Conservation (phyloP, 2,113 vertebrate genomes). For the Hyperopisus bebe region DNA sequence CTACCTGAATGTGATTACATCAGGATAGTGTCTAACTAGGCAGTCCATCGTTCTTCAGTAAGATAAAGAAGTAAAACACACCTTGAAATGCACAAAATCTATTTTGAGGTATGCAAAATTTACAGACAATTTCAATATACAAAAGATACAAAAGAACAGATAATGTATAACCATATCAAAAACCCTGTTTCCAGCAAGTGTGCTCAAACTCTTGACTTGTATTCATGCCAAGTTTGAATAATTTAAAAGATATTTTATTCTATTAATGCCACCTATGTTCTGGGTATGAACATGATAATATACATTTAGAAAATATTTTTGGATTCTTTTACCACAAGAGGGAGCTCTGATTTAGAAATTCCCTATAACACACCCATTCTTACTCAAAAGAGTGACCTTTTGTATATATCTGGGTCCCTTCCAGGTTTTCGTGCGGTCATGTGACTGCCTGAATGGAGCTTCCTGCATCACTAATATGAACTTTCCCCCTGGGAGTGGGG, state of each 20-base stretch:
- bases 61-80: neutral
- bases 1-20: neutral
- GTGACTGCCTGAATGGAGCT: constrained; percentile 74
- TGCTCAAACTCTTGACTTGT: neutral
- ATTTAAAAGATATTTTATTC: neutral
- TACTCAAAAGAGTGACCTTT: neutral
- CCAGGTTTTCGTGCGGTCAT: constrained; percentile 71
- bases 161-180: neutral
- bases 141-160: neutral
- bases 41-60: neutral
- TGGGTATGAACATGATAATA: neutral
- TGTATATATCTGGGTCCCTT: constrained; percentile 25
- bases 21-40: neutral
- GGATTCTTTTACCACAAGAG: constrained; percentile 40
- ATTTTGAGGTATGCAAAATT: neutral
- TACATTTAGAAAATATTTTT: neutral
- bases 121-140: neutral
- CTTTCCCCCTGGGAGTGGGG: constrained; percentile 62
- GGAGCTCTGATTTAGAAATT: constrained; percentile 24
- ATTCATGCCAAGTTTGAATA: neutral
- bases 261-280: neutral
- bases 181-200: neutral
- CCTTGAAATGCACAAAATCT: neutral
- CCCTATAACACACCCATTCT: neutral
- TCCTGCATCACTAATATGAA: constrained; percentile 64